Evolutionary conservation across 2,113 vertebrate species (phyloP).

Genomic region (Oxygymnocypris stewartii): DNA sequence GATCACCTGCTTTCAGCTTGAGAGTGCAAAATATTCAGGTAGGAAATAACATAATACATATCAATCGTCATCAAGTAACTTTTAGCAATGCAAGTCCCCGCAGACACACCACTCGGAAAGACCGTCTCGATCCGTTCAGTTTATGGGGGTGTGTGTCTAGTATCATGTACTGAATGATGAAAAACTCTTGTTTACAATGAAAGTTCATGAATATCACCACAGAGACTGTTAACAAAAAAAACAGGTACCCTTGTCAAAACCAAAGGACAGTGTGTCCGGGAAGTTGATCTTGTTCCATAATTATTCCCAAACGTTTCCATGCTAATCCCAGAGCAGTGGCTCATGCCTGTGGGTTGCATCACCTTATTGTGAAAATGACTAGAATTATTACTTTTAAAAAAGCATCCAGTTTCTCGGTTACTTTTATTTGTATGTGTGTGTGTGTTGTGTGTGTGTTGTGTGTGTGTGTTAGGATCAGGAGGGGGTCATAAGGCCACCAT

Average conservation of each 20-base stretch:
- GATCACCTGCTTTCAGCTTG: slow-evolving; percentile 44
- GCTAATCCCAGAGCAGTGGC: slow-evolving; percentile 29
- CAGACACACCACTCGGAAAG: slow-evolving; percentile 26
- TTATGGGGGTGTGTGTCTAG: slow-evolving; percentile 8
- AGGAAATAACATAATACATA: slow-evolving; percentile 48
- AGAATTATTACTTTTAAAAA: not conserved
- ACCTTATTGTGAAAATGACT: slow-evolving; percentile 14
- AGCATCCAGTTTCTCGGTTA: no score
- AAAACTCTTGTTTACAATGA: no score
- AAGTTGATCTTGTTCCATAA: slow-evolving; percentile 4
- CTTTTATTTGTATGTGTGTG: no score
- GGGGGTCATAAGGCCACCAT: slow-evolving; percentile 94
- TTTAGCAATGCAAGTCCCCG: slow-evolving; percentile 19
- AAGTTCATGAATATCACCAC: slow-evolving; percentile 22
- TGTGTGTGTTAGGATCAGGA: not conserved
- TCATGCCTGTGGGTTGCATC: slow-evolving; percentile 27
- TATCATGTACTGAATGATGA: slow-evolving; percentile 16
- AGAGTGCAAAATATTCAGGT: slow-evolving; percentile 52
- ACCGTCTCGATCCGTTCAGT: slow-evolving; percentile 4
- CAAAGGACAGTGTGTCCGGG: slow-evolving; percentile 15
- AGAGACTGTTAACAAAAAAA: not conserved
- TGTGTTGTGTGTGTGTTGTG: slow-evolving; percentile 21
- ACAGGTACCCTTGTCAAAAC: slow-evolving; percentile 28
- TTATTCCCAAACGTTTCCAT: slow-evolving; percentile 13
- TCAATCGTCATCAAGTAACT: slow-evolving; percentile 52